Conservation (phyloP, 2,113 vertebrate genomes). For the Myotis yumanensis region DNA sequence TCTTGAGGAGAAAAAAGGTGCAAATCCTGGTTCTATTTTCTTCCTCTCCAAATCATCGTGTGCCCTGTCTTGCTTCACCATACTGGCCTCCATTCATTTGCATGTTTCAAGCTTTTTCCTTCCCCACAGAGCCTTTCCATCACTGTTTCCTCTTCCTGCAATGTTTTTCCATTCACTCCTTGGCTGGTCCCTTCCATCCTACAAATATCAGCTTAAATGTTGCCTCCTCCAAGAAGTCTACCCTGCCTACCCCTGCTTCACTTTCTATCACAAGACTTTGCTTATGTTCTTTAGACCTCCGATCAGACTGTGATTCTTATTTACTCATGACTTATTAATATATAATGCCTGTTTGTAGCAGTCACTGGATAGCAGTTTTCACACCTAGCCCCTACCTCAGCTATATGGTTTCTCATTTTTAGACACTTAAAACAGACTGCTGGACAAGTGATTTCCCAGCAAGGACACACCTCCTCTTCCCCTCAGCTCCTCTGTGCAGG, state of each 20-base stretch:
- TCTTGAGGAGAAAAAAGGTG: background rate
- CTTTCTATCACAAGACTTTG: background rate
- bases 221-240: background rate
- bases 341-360: background rate
- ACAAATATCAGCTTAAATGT: background rate
- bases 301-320: background rate
- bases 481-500: background rate
- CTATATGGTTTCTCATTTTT: background rate
- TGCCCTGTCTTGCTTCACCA: background rate
- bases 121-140: background rate
- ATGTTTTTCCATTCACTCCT: background rate
- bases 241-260: background rate
- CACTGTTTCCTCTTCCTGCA: background rate
- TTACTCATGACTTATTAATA: background rate
- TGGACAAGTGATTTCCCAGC: background rate
- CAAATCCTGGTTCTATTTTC: background rate
- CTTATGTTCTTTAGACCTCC: background rate
- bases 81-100: background rate
- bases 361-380: background rate
- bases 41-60: background rate
- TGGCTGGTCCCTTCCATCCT: background rate
- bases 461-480: accelerated
- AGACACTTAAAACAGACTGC: background rate
- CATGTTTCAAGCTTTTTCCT: background rate
- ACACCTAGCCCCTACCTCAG: background rate